Evolutionary conservation across 2,797 vertebrate genomes (phyloP).

Genomic region (Anableps anableps): DNA sequence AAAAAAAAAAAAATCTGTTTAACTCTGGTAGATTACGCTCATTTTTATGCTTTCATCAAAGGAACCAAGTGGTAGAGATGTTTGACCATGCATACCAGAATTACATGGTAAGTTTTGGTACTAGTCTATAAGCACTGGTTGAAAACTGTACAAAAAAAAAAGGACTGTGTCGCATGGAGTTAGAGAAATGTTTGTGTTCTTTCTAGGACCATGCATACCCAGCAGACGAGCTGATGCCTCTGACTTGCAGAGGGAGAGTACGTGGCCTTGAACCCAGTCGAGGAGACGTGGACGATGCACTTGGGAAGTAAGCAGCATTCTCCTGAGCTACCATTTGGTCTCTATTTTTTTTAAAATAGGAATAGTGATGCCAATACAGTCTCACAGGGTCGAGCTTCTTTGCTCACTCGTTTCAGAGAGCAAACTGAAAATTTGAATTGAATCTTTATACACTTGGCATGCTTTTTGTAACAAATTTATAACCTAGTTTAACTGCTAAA

Average conservation of each 20-base stretch:
- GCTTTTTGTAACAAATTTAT: not conserved
- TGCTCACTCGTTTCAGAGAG: not conserved
- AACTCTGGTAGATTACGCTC: not conserved
- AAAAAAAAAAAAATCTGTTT: not conserved
- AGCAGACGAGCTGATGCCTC: slow-evolving; percentile 98
- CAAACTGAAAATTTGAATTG: not conserved
- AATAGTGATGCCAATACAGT: not conserved
- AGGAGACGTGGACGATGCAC: slow-evolving; percentile 94
- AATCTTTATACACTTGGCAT: not conserved
- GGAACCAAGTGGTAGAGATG: slow-evolving; percentile 99
- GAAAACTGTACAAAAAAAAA: not conserved
- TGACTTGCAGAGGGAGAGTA: slow-evolving; percentile 95
- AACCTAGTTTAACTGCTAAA: not conserved
- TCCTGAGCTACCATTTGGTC: not conserved
- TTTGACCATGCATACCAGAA: slow-evolving; percentile 99
- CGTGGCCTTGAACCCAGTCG: slow-evolving; percentile 96
- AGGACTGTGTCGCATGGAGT: not conserved
- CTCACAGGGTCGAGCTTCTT: not conserved
- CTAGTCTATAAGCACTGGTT: not conserved
- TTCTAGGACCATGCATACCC: slow-evolving; percentile 95
- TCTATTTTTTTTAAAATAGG: not conserved
- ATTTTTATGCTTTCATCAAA: slow-evolving; percentile 56
- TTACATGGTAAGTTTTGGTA: slow-evolving; percentile 91
- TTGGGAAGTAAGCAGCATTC: slow-evolving; percentile 90
- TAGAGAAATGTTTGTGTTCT: slow-evolving; percentile 32